Evolutionary conservation across 1,140 invertebrate species (phyloP).

Genomic region (Caerostris darwini): DNA sequence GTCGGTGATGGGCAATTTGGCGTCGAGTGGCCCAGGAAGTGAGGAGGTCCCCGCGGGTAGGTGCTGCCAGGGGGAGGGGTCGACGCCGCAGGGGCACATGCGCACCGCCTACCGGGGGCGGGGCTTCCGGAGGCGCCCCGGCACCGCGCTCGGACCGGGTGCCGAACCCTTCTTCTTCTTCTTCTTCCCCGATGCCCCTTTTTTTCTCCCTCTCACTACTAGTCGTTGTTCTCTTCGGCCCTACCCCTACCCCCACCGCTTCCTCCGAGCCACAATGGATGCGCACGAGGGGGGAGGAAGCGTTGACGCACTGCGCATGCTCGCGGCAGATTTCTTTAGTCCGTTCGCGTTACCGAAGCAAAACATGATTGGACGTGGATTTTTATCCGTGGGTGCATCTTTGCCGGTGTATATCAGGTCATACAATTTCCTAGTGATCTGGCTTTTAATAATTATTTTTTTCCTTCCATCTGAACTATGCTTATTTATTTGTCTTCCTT

Average conservation of each 20-base stretch:
- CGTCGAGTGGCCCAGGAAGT: slow-evolving; percentile 73
- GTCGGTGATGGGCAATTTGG: slow-evolving; percentile 73
- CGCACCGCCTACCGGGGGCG: slow-evolving; percentile 74
- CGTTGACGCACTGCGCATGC: background rate
- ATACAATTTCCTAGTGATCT: too few relatives aligned
- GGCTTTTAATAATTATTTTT: too few relatives aligned
- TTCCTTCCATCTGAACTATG: too few relatives aligned
- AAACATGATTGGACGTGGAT: too few relatives aligned
- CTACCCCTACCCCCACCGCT: background rate
- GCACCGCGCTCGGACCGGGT: slow-evolving; percentile 3
- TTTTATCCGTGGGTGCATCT: too few relatives aligned
- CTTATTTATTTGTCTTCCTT: too few relatives aligned
- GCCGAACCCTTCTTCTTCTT: slow-evolving; percentile 19
- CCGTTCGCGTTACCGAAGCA: too few relatives aligned
- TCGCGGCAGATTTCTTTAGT: too few relatives aligned
- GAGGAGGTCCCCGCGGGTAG: slow-evolving; percentile 57
- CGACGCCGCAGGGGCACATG: slow-evolving; percentile 72
- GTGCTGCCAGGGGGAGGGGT: slow-evolving; percentile 26
- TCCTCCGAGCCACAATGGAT: background rate
- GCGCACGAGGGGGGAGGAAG: background rate
- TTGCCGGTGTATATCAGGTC: too few relatives aligned
- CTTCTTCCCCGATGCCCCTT: background rate
- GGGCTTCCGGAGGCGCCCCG: slow-evolving; percentile 42
- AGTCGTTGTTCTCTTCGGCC: background rate
- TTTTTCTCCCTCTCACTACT: background rate